A percentile compares a stretch with the other conserved stretches of the same genome.
Conservation (phyloP, 2,888 invertebrate species). For the Xiphydria camelus region DNA sequence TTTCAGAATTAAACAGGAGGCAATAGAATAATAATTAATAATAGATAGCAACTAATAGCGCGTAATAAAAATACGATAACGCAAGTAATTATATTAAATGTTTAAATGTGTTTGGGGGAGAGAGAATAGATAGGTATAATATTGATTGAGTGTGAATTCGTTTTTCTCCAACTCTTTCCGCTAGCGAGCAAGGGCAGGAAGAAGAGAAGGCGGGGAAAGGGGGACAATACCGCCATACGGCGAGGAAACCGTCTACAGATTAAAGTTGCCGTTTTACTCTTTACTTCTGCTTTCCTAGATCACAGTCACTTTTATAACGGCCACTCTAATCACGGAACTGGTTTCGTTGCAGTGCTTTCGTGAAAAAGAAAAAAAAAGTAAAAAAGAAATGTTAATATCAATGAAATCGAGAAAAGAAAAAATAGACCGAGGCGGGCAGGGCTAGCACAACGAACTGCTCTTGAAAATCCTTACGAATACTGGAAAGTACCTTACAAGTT, state of each 20-base stretch:
- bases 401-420: not conserved
- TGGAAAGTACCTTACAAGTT: conserved; percentile 45
- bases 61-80: conserved; percentile 33
- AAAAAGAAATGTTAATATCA: conserved; percentile 15
- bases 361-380: conserved; percentile 12
- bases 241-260: conserved; percentile 43
- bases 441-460: conserved; percentile 23
- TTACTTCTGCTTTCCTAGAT: conserved; percentile 49
- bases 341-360: conserved; percentile 41
- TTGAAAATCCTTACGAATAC: conserved; percentile 46
- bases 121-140: conserved; percentile 22
- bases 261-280: conserved; percentile 44
- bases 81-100: conserved; percentile 27
- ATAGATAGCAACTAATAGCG: conserved; percentile 36
- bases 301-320: conserved; percentile 51
- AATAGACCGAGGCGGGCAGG: not conserved
- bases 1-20: conserved; percentile 46
- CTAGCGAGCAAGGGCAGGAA: conserved; percentile 6
- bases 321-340: conserved; percentile 42
- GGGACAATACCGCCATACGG: conserved; percentile 26
- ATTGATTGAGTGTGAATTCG: conserved; percentile 21
- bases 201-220: conserved; percentile 18
- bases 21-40: conserved; percentile 42
- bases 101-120: too few species aligned
- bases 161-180: too few species aligned